phyloP scores from a whole-genome alignment of 53 echinoderm and acorn worm species.

The Patiria pectinifera region DNA sequence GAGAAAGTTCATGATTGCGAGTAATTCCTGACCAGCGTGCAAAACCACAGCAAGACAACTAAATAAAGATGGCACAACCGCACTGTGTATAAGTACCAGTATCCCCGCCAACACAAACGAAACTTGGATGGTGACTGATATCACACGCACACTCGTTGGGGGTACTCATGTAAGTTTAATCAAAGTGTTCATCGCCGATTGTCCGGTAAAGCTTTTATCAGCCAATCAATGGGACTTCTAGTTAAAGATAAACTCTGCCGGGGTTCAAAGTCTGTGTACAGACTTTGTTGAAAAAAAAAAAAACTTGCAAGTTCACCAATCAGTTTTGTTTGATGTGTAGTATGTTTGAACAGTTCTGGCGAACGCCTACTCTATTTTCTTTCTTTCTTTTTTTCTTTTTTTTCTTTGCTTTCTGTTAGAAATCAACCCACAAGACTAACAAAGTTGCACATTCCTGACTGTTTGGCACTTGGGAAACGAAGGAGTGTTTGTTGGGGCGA shows the following conservation, averaged over 20 bases:
- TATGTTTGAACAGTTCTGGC: constrained; percentile 11
- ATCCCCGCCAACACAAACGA: constrained; percentile 8
- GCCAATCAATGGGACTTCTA: constrained; percentile 10
- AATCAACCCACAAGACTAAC: constrained; percentile 18
- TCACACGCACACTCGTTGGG: neutral
- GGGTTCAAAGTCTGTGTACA: constrained; percentile 37
- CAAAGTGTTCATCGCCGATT: neutral
- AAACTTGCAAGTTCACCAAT: neutral
- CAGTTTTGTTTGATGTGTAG: constrained; percentile 3
- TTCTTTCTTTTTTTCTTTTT: no score
- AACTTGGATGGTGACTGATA: neutral
- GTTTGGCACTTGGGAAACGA: neutral
- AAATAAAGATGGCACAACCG: neutral
- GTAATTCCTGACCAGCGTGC: neutral
- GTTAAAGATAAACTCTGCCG: constrained; percentile 8
- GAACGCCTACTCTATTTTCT: neutral
- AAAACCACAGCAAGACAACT: neutral
- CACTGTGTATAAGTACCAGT: neutral
- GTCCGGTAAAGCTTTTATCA: neutral
- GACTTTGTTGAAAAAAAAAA: neutral
- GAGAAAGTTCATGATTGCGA: constrained; percentile 5
- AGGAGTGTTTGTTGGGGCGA: constrained; percentile 20
- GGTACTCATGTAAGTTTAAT: constrained; percentile 1
- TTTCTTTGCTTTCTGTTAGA: neutral
- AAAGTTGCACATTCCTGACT: constrained; percentile 7